A percentile compares a stretch with the other conserved stretches of the same genome.
These are phyloP conservation scores for Lissocephala sabroskyi DNA, from an alignment of 2,888 invertebrate genomes.

Conservation along the genomic window DNA sequence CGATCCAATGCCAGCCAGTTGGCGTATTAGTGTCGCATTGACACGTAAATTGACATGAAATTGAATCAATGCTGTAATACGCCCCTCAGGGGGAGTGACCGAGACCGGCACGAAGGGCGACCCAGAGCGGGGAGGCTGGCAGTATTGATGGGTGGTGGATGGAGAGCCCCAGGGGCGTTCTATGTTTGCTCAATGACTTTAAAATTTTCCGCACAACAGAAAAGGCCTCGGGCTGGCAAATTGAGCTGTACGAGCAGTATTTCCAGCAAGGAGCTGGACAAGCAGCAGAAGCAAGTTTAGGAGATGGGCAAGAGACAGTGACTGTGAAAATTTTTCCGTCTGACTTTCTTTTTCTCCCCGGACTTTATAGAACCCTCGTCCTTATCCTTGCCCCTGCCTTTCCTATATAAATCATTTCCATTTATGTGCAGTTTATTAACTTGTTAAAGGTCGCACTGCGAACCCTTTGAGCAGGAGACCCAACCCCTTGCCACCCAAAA, in stretches of 20 bases:
- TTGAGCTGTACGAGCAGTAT: constrained; percentile 52
- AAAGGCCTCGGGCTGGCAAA: constrained; percentile 31
- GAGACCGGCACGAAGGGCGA: constrained; percentile 35
- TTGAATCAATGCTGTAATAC: constrained; percentile 73
- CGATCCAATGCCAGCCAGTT: constrained; percentile 14
- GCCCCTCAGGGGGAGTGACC: constrained; percentile 68
- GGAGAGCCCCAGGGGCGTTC: no score
- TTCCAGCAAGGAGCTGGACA: no score
- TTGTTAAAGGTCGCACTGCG: constrained; percentile 45
- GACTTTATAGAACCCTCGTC: no score
- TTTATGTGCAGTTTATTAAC: constrained; percentile 43
- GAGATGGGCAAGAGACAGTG: no score
- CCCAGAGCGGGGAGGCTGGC: constrained; percentile 2
- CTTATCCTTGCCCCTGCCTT: not conserved
- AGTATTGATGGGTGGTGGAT: constrained; percentile 13
- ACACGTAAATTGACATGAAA: constrained; percentile 74
- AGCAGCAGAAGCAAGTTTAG: no score
- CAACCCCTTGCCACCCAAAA: not conserved
- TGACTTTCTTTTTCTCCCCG: no score
- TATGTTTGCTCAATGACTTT: constrained; percentile 56
- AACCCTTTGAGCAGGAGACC: constrained; percentile 35
- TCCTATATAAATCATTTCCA: constrained; percentile 47
- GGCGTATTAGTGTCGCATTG: constrained; percentile 71
- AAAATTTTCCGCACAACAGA: constrained; percentile 52
- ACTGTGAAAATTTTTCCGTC: no score